phyloP scores from a whole-genome alignment of 2,888 invertebrate species.

The Colletes collaris region DNA sequence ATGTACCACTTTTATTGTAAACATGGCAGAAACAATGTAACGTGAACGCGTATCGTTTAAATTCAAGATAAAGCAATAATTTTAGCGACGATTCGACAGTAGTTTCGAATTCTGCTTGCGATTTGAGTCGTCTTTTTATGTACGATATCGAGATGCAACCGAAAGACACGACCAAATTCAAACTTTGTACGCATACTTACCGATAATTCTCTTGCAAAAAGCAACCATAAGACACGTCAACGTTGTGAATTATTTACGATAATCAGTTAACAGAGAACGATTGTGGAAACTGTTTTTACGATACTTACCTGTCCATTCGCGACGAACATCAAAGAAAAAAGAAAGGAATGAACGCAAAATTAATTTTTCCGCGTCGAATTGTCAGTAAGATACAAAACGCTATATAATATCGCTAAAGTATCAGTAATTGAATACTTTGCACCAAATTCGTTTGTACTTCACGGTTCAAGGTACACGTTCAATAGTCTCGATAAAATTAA shows the following conservation, averaged over 20 bases:
- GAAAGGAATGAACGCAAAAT: not conserved
- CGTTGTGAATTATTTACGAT: not conserved
- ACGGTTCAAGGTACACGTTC: not conserved
- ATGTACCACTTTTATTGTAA: slow-evolving; percentile 2
- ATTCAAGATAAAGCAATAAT: not conserved
- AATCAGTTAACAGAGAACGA: slow-evolving; percentile 3
- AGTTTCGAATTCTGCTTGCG: not conserved
- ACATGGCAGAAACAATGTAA: not conserved
- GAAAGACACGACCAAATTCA: slow-evolving; percentile 9
- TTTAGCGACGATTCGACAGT: not conserved
- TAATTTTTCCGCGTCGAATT: slow-evolving; percentile 3
- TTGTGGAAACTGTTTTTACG: not conserved
- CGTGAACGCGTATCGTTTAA: not conserved
- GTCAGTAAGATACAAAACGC: slow-evolving; percentile 16
- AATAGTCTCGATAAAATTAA: not conserved
- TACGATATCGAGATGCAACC: no score
- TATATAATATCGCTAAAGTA: not conserved
- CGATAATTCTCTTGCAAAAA: slow-evolving; percentile 10
- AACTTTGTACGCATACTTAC: slow-evolving; percentile 15
- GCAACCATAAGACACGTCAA: not conserved
- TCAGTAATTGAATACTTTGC: slow-evolving; percentile 1
- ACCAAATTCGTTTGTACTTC: slow-evolving; percentile 10
- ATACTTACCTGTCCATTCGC: slow-evolving; percentile 16
- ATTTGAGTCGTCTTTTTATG: not conserved
- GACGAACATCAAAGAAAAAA: not conserved